Base-by-base conservation (phyloP, 2,888 invertebrate genomes). In the Trissonchulus sp. region DNA sequence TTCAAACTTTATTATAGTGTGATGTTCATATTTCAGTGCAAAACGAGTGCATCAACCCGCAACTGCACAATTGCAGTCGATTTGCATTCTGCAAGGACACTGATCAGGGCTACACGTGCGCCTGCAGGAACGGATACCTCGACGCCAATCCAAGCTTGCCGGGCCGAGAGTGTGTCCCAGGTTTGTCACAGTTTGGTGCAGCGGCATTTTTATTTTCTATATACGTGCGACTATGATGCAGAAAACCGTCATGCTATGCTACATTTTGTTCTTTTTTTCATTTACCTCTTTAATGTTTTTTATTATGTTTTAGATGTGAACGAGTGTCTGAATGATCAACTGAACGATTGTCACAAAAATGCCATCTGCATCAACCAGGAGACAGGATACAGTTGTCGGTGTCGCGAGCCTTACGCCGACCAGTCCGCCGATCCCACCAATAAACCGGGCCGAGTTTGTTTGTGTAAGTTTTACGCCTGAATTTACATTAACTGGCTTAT, bases 1-100 rank as follows among this genome's bases (percentile, higher is more conserved):
- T n/a, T n/a, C n/a, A n/a, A n/a, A n/a, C n/a, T n/a, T n/a, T n/a
- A n/a, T n/a, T n/a, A n/a, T n/a, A n/a, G n/a, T n/a, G n/a, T n/a
- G n/a, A n/a, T n/a, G n/a, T n/a, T n/a, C n/a, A n/a, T n/a, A 35
- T 69, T 69, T 1, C 68, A 74, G 74, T 75, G 23, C n/a, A 71
- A n/a, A 75, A 75, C 62, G 75, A 75, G 38, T 75, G 75, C 60
- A 68, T 72, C 33, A 33, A 28, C 48, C 71, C 71, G n/a, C 82
- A 82, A 68, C 79, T 84, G 62, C 82, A 84, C 76, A 83, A 84
- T 77, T 83, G 83, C 77, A 79, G 81, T 73, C 73, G 74, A 30
- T 78, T 84, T 74, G 83, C 83, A 31, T 78, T 79, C 34, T 83
- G 83, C 75, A 79, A 79, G n/a, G 83, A 83, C 72, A 78, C 79